Evolutionary conservation across 2,113 vertebrate species (phyloP).

Genomic region (Chauna torquata): DNA sequence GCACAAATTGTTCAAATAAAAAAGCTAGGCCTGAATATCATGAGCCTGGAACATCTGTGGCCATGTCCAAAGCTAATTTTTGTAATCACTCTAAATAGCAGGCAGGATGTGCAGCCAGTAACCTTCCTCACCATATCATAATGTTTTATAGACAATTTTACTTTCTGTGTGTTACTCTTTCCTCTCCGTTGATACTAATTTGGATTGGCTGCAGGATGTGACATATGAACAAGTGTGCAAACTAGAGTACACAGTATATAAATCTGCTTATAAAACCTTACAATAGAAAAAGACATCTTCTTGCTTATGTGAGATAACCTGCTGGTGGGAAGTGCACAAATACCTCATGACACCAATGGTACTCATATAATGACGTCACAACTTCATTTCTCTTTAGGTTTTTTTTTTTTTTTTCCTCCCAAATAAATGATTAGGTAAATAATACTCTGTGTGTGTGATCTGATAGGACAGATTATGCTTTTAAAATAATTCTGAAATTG

Average conservation of each 20-base stretch:
- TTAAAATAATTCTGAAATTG: not conserved
- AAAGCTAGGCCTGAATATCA: not conserved
- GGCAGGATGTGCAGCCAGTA: not conserved
- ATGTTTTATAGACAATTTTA: conserved; percentile 58
- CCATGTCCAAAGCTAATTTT: conserved; percentile 41
- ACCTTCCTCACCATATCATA: conserved; percentile 1
- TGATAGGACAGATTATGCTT: not conserved
- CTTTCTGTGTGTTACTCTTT: not conserved
- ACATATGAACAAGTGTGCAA: not conserved
- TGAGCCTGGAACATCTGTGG: conserved; percentile 27
- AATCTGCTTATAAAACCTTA: conserved; percentile 18
- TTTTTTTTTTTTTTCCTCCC: not conserved
- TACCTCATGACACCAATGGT: fast-evolving
- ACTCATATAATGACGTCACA: not conserved
- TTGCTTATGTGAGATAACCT: not conserved
- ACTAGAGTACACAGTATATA: not conserved
- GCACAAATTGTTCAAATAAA: not conserved
- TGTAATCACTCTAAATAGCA: conserved; percentile 38
- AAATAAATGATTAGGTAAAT: not conserved
- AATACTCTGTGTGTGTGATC: not conserved
- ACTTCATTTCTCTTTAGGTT: not conserved
- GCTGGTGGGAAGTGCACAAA: not conserved
- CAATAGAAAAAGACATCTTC: not conserved
- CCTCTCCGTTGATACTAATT: not conserved
- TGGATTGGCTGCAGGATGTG: not conserved